These are phyloP conservation scores for Macrocentrus cingulum DNA, from an alignment of 1,140 invertebrate genomes.

Conservation along the genomic window DNA sequence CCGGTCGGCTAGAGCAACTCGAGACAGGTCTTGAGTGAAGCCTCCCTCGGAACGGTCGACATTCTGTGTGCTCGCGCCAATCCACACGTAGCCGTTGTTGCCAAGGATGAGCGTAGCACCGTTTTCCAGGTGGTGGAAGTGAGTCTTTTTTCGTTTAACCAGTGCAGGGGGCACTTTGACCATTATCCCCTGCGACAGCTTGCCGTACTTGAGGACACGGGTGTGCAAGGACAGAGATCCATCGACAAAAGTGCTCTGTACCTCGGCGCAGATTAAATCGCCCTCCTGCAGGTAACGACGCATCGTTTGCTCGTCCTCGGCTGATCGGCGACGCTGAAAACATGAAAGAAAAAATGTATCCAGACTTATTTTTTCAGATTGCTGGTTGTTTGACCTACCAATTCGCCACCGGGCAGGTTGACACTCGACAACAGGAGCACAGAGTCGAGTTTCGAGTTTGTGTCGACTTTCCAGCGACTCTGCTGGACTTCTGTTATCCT, in stretches of 20 bases:
- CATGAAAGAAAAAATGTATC: slow-evolving; percentile 7
- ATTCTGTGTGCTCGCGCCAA: slow-evolving; percentile 70
- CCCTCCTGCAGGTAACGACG: slow-evolving; percentile 92
- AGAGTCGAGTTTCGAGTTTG: slow-evolving; percentile 87
- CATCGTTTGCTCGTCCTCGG: slow-evolving; percentile 98
- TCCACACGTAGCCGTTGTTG: slow-evolving; percentile 97
- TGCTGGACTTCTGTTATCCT: slow-evolving; percentile 89
- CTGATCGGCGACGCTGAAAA: slow-evolving; percentile 79
- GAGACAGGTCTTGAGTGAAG: slow-evolving; percentile 78
- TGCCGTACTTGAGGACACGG: slow-evolving; percentile 96
- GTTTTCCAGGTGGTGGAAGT: slow-evolving; percentile 91
- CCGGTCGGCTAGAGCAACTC: slow-evolving; percentile 70
- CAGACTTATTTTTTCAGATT: neutral
- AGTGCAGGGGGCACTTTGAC: slow-evolving; percentile 91
- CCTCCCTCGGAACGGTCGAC: slow-evolving; percentile 75
- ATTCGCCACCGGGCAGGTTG: slow-evolving; percentile 95
- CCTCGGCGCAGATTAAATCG: slow-evolving; percentile 96
- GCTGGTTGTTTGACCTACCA: slow-evolving; percentile 61
- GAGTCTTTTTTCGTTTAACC: slow-evolving; percentile 91
- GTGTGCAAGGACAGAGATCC: slow-evolving; percentile 93
- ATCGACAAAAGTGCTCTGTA: slow-evolving; percentile 89
- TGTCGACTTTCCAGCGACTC: slow-evolving; percentile 94
- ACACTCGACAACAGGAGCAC: slow-evolving; percentile 88
- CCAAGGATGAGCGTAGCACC: slow-evolving; percentile 92
- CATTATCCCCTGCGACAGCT: slow-evolving; percentile 83